Conservation (phyloP, 2,888 invertebrate species). For the Platycheirus albimanus region DNA sequence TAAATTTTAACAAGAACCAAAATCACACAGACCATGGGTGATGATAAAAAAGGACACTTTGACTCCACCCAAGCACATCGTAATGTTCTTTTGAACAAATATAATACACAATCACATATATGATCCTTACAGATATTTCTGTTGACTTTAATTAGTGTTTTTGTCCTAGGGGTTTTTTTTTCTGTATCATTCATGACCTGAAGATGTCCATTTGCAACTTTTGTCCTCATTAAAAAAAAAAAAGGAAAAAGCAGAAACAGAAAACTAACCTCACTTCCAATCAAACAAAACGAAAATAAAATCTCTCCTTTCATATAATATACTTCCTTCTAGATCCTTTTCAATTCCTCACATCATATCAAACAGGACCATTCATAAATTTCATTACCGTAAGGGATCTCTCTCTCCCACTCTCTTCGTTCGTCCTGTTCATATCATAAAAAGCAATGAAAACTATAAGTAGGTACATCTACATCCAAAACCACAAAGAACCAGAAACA, state of each 20-base stretch:
- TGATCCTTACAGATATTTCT: background rate
- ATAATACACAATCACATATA: too few relatives aligned
- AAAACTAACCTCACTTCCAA: conserved; percentile 13
- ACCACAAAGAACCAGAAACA: conserved; percentile 58
- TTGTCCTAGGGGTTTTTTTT: background rate
- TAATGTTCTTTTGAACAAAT: too few relatives aligned
- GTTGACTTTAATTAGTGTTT: conserved; percentile 26
- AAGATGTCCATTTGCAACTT: conserved; percentile 19
- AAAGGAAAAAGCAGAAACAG: background rate
- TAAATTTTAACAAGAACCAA: too few relatives aligned
- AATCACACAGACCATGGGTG: too few relatives aligned
- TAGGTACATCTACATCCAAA: conserved; percentile 28
- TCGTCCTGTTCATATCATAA: background rate
- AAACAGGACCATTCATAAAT: conserved; percentile 54
- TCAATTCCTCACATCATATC: conserved; percentile 29
- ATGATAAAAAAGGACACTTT: too few relatives aligned
- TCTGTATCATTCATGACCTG: background rate
- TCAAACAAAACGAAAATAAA: conserved; percentile 15
- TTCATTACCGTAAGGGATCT: conserved; percentile 62
- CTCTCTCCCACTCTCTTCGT: background rate
- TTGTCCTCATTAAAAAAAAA: background rate
- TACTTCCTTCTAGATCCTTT: conserved; percentile 13
- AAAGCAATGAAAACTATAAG: conserved; percentile 56
- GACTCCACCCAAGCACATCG: too few relatives aligned
- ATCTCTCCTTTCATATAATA: conserved; percentile 1